Base-by-base conservation (phyloP, 2,113 vertebrate genomes). In the Sisor rabdophorus region DNA sequence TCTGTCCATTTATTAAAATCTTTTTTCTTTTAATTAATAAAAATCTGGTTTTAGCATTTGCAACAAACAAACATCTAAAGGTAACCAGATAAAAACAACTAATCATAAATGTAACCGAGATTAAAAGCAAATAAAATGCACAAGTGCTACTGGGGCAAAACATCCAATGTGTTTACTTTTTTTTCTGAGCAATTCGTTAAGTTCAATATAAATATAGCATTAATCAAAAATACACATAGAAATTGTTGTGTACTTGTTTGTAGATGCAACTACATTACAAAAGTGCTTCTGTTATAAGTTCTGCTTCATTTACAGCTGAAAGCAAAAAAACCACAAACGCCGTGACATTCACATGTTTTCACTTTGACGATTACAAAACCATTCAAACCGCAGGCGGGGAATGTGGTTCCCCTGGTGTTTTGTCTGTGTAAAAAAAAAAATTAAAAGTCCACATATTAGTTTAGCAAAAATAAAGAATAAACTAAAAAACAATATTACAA, bases 281-380 rank as follows among this genome's bases (percentile, higher is more conserved):
- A 77, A 84, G 73, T 83, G 79, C 75, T 68, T 80, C 13, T 61
- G 58, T 50, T 40, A 72, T 67, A 74, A 74, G 80, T 81, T 78
- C 69, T 48, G 82, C 81, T 82, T 86, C 68, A 54, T 74, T 79
- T 75, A 83, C 73, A 80, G 69, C 72, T 82, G 48, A 78, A 81
- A 40, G 55, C 24, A 68, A 55, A 71, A n/a, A 28, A n/a, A n/a
- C 30, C 24, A 69, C 16, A 68, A 54, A 47, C 22, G 24, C 15
- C 2, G 24, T 50, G 24, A 50, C 44, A 28, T 68, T 68, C 24
- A 50, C 24, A 50, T 0, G 15, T 50, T 50, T 68, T 15, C 9
- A 26, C 64, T 50, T 2, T 15, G 22, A 9, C 26, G 22, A n/a
- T 32, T 50, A 26, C 54, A 69, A 75, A 70, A 22, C 40, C 55